phyloP scores from a whole-genome alignment of 1,140 invertebrate species.

The Aradophagus sp. region DNA sequence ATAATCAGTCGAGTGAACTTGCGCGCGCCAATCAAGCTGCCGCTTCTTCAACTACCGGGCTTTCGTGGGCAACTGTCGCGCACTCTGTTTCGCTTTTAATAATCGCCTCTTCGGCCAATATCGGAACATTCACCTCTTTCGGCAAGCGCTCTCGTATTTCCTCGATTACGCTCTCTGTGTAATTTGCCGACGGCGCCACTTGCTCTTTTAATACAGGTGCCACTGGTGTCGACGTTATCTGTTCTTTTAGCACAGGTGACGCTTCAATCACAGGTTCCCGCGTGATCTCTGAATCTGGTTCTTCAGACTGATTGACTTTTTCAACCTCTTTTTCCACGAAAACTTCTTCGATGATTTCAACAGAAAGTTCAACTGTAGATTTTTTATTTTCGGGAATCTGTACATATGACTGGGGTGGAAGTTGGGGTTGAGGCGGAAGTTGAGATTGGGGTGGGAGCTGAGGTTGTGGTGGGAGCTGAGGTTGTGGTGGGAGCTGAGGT shows the following conservation, averaged over 20 bases:
- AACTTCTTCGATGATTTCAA: neutral
- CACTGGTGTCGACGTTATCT: neutral
- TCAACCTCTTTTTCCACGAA: constrained; percentile 3
- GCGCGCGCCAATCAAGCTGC: constrained; percentile 19
- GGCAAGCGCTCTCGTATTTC: too few species aligned
- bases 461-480: neutral
- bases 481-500: too few species aligned
- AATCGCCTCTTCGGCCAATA: neutral
- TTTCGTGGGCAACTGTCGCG: constrained; percentile 16
- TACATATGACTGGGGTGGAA: too few species aligned
- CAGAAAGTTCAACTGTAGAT: neutral
- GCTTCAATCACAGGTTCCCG: too few species aligned
- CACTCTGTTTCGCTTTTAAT: constrained; percentile 21
- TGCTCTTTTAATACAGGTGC: too few species aligned
- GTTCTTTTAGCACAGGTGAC: too few species aligned
- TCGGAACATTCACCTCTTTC: too few species aligned
- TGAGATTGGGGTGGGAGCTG: neutral
- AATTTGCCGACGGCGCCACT: too few species aligned
- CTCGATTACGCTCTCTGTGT: too few species aligned
- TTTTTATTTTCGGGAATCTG: constrained; percentile 16
- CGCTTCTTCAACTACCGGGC: constrained; percentile 15
- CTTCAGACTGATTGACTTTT: too few species aligned
- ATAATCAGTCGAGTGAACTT: constrained; percentile 13
- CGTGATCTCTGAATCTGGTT: too few species aligned
- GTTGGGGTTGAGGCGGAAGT: neutral